Percentiles rank a stretch among this genome's conserved stretches.
Evolutionary conservation across 2,797 vertebrate genomes (phyloP).

Genomic region (Lacerta agilis): DNA sequence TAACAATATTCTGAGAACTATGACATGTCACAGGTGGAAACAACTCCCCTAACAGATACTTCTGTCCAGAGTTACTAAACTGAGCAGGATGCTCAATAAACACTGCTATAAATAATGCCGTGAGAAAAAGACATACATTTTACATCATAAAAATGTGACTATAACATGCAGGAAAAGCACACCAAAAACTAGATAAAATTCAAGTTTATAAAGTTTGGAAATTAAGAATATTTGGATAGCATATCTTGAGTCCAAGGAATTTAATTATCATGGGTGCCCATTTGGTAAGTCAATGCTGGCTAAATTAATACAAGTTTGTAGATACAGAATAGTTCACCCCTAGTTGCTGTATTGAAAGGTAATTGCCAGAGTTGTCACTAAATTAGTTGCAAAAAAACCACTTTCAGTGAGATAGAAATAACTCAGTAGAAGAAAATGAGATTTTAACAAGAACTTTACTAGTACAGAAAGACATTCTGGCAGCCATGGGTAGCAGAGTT

Average conservation of each 20-base stretch:
- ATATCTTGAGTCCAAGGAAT: neutral
- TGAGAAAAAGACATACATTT: neutral
- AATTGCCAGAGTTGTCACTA: neutral
- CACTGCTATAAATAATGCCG: neutral
- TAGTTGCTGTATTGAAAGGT: neutral
- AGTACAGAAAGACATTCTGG: neutral
- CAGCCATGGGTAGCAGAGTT: neutral
- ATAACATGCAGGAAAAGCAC: too few species aligned
- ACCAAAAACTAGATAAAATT: neutral
- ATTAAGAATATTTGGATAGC: neutral
- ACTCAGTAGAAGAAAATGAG: neutral
- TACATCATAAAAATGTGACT: neutral
- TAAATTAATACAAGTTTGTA: neutral
- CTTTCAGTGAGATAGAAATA: neutral
- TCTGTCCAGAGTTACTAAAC: constrained; percentile 16
- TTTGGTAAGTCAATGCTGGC: neutral
- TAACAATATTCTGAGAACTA: constrained; percentile 67
- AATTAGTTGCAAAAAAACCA: neutral
- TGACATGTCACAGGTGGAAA: constrained; percentile 49
- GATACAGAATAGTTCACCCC: neutral
- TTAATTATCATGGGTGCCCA: neutral
- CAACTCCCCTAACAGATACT: constrained; percentile 23
- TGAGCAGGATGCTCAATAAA: neutral
- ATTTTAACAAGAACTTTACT: neutral
- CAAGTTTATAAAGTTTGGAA: neutral